Evolutionary conservation across 1,140 invertebrate species (phyloP).

Genomic region (Vollenhovia emeryi): DNA sequence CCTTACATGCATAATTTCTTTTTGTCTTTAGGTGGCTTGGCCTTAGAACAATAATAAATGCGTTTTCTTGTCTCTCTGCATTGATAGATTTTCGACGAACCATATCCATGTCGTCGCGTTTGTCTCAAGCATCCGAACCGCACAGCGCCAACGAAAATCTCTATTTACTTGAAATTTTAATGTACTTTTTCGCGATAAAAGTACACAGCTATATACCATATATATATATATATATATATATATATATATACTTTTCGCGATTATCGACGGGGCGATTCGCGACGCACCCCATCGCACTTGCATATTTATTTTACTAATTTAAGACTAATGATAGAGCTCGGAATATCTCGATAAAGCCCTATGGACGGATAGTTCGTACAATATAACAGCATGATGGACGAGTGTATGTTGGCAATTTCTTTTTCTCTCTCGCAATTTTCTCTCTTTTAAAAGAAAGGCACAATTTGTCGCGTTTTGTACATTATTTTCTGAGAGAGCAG

Average conservation of each 20-base stretch:
- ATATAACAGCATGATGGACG: constrained; percentile 82
- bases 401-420: constrained; percentile 76
- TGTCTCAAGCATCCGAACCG: constrained; percentile 1
- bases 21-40: neutral
- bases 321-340: constrained; percentile 80
- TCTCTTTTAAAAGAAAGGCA: constrained; percentile 71
- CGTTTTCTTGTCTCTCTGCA: neutral
- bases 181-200: constrained; percentile 30
- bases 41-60: constrained; percentile 17
- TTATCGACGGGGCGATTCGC: constrained; percentile 20
- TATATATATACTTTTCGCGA: constrained; percentile 4
- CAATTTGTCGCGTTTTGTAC: constrained; percentile 68
- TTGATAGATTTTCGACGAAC: neutral
- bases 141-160: constrained; percentile 13
- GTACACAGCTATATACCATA: neutral
- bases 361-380: constrained; percentile 82
- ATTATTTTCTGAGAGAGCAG: constrained; percentile 57
- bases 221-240: neutral
- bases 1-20: neutral
- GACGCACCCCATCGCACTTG: neutral
- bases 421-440: constrained; percentile 39
- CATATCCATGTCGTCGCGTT: constrained; percentile 4
- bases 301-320: constrained; percentile 61
- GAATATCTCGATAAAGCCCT: constrained; percentile 82
- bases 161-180: constrained; percentile 29